A percentile compares a stretch with the other conserved stretches of the same genome.
These are phyloP conservation scores for Meleagris gallopavo DNA, from an alignment of 2,113 vertebrate species.

Conservation along the genomic window DNA sequence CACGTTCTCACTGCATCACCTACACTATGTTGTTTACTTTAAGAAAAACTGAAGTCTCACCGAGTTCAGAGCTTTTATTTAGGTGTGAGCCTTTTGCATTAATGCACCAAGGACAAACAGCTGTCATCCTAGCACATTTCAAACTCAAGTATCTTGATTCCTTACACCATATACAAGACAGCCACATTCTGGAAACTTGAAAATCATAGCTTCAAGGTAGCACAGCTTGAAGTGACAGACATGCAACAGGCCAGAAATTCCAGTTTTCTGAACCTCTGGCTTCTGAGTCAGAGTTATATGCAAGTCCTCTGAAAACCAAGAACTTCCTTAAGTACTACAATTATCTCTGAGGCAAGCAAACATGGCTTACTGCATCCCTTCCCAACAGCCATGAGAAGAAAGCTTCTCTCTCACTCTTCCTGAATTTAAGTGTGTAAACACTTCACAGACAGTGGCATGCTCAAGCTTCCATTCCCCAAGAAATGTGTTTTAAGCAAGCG, in stretches of 20 bases:
- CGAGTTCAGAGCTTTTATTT: not conserved
- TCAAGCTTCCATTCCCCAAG: not conserved
- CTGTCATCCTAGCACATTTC: not conserved
- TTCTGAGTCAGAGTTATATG: not conserved
- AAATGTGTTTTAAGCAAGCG: not conserved
- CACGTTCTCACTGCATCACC: not conserved
- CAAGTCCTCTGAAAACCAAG: not conserved
- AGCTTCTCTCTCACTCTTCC: not conserved
- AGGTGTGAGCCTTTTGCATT: accelerated
- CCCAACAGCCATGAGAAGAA: not conserved
- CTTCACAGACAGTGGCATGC: not conserved
- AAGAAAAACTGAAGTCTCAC: not conserved
- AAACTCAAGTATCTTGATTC: not conserved
- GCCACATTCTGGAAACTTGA: not conserved
- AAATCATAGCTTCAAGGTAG: not conserved
- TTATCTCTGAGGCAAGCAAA: not conserved
- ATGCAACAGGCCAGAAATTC: not conserved
- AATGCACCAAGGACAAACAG: not conserved
- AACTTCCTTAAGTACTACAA: not conserved
- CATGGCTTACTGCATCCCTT: not conserved
- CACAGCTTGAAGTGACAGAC: not conserved
- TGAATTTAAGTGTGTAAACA: not conserved
- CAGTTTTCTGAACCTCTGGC: not conserved
- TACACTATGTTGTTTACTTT: not conserved
- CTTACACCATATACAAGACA: not conserved